Percentiles rank a stretch among this genome's conserved stretches.
Conservation (phyloP, 2,888 invertebrate genomes). For the Piscicola geometra region DNA sequence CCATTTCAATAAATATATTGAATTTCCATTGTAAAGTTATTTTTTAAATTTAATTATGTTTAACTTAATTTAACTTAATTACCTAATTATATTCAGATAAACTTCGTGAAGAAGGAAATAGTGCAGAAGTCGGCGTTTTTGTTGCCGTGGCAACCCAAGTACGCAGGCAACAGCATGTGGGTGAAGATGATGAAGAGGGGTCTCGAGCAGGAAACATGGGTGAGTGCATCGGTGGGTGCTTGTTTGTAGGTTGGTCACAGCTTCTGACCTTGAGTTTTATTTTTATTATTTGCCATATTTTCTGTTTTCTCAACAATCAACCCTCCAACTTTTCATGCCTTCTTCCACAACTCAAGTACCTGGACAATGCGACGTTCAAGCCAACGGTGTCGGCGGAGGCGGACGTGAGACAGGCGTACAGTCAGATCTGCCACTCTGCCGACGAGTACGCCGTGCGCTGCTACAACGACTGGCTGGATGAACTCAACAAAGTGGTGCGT, state of each 20-base stretch:
- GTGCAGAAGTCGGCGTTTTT: constrained; percentile 50
- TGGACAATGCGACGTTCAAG: constrained; percentile 74
- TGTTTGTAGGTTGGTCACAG: background rate
- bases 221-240: constrained; percentile 38
- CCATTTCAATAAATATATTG: too few relatives aligned
- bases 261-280: background rate
- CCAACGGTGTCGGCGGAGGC: constrained; percentile 69
- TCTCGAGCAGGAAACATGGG: constrained; percentile 55
- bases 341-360: constrained; percentile 57
- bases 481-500: constrained; percentile 51
- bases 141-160: constrained; percentile 66
- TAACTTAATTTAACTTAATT: too few relatives aligned
- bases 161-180: constrained; percentile 68
- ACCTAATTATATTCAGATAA: constrained; percentile 66
- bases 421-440: constrained; percentile 55
- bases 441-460: constrained; percentile 59
- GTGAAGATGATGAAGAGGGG: constrained; percentile 66
- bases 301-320: background rate
- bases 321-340: background rate
- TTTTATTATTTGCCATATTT: too few relatives aligned
- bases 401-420: constrained; percentile 68
- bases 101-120: constrained; percentile 67
- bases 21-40: too few relatives aligned
- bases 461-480: constrained; percentile 58
- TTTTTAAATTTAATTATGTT: too few relatives aligned